Conservation (phyloP, 23 tunicate species). For the Trididemnum miniatum region DNA sequence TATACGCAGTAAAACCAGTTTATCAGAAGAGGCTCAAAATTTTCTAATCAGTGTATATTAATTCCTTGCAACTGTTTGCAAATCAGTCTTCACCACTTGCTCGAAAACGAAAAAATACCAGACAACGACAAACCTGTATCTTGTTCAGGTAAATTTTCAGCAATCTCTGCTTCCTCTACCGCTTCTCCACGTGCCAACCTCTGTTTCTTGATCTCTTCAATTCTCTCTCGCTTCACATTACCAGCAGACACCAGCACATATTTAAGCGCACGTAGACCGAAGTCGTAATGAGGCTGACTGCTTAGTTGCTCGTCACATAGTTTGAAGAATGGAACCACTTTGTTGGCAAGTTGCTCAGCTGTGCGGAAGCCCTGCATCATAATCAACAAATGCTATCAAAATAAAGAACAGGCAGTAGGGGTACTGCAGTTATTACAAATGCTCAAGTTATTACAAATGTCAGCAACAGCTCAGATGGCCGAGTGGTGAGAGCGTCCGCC, state of each 20-base stretch:
- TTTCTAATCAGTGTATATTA: no score
- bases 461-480: no score
- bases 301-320: slow-evolving; percentile 97
- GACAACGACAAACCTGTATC: no score
- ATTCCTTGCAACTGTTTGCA: no score
- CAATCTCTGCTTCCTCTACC: slow-evolving; percentile 87
- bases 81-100: no score
- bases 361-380: slow-evolving; percentile 97
- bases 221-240: slow-evolving; percentile 90
- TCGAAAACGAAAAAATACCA: no score
- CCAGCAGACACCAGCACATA: slow-evolving; percentile 98
- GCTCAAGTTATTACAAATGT: no score
- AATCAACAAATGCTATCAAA: no score
- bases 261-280: slow-evolving; percentile 97
- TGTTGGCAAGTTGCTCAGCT: slow-evolving; percentile 94
- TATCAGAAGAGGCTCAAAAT: no score
- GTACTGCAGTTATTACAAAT: no score
- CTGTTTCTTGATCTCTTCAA: slow-evolving; percentile 60
- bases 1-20: slow-evolving; percentile 89
- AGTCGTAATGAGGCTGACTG: slow-evolving; percentile 98
- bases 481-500: no score
- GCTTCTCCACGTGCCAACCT: slow-evolving; percentile 60
- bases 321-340: slow-evolving; percentile 98
- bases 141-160: slow-evolving; percentile 96
- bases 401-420: no score